A percentile compares a stretch with the other conserved stretches of the same genome.
Conservation (phyloP, 2,888 invertebrate species). For the Ommatoiulus sabulosus region DNA sequence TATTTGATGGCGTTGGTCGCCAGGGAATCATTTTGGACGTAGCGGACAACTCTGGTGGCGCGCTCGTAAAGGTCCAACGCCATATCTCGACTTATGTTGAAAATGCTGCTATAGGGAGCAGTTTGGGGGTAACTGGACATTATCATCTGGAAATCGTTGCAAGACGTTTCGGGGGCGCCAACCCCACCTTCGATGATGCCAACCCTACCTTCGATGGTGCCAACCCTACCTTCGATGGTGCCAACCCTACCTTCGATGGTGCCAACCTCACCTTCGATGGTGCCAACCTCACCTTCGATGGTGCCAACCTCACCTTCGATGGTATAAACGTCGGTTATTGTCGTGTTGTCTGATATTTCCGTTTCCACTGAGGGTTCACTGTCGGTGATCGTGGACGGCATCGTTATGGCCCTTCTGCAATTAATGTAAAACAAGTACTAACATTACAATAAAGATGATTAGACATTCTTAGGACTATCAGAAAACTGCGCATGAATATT, state of each 20-base stretch:
- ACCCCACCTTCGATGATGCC: not conserved
- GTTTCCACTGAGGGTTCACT: not conserved
- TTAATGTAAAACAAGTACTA: not conserved
- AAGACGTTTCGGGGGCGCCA: not conserved
- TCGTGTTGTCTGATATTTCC: not conserved
- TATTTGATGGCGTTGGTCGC: slow-evolving; percentile 45
- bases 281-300: no score
- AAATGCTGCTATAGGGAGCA: not conserved
- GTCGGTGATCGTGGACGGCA: not conserved
- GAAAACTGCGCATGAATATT: no score
- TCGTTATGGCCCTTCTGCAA: not conserved
- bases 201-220: not conserved
- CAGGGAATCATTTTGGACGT: slow-evolving; percentile 49
- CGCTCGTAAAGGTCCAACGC: not conserved
- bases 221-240: no score
- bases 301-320: not conserved
- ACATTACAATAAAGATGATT: no score
- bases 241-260: no score
- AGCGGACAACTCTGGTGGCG: not conserved
- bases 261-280: no score
- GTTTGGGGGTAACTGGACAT: not conserved
- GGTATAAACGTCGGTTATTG: not conserved
- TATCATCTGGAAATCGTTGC: not conserved
- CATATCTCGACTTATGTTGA: slow-evolving; percentile 46
- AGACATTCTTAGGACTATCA: no score